Evolutionary conservation across 2,797 vertebrate species (phyloP), one percentile per base, ranked within the genome.

Genomic region (Zalophus californianus): DNA sequence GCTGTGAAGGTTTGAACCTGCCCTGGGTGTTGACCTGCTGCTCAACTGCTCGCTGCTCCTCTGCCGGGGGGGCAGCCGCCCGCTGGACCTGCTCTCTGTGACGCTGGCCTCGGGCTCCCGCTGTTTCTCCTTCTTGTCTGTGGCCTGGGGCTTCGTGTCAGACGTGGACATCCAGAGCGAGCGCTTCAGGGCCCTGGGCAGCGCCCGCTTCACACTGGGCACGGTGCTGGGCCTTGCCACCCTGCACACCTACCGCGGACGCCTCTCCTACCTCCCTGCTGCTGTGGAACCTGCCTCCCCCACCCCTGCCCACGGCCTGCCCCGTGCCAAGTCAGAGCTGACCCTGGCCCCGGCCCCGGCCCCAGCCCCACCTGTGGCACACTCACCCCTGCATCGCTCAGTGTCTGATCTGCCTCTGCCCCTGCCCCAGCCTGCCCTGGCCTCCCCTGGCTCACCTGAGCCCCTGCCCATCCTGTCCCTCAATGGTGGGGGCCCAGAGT

Each of bases 101-200:
- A 99, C 99, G 1, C 99, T 99, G 44, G 98, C 99, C 38, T 98
- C 98, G 0, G 98, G 98, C 7, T 3, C 94, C 48, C 99, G 99
- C 83, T 98, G 99, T 54, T 99, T 99, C 97, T 99, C 99, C 96
- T 99, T 99, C 98, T 99, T 99, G n/a, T 99, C 99, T 14, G 99
- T 99, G 95, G 99, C 99, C 93, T 99, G 99, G 99, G 99, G 99
- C 75, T 99, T 99, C 72, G 99, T 99, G 94, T 99, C 99, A 0
- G 99, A 99, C 8, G 99, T 99, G 79, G 99, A 99, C 97, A 99
- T 99, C 14, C 99, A 99, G 97, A 99, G 99, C n/a, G 99, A 99
- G 98, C 99, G 99, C 56, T 99, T 99, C 98, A 98, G 99, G 16
- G 99, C 99, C 84, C 97, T 99, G 96, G 99, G 99, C 25, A 99